These are phyloP conservation scores for Molanna angustata DNA, from an alignment of 2,888 invertebrate genomes.

Conservation along the genomic window DNA sequence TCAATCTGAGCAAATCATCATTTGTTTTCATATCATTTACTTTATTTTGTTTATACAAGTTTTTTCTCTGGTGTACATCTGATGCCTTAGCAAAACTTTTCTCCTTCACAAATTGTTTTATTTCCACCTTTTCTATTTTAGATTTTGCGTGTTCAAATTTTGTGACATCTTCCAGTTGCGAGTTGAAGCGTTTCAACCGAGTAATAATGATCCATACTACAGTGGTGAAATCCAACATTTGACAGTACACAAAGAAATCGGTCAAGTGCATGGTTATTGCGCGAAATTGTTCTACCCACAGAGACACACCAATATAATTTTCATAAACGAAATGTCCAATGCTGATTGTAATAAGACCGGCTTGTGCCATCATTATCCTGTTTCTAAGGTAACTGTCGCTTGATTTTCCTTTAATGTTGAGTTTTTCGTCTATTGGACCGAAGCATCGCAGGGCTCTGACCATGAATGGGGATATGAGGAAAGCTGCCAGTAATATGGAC, in stretches of 20 bases:
- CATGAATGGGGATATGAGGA: slow-evolving; percentile 23
- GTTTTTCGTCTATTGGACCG: slow-evolving; percentile 17
- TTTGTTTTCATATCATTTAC: slow-evolving; percentile 9
- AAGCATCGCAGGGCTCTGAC: slow-evolving; percentile 21
- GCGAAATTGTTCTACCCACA: slow-evolving; percentile 7
- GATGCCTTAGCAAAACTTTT: neutral
- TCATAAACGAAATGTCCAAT: slow-evolving; percentile 12
- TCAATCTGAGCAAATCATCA: slow-evolving; percentile 15
- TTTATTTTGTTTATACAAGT: neutral
- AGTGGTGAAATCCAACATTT: slow-evolving; percentile 20
- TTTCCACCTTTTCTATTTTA: neutral
- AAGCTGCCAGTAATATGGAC: slow-evolving; percentile 18
- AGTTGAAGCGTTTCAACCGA: slow-evolving; percentile 19
- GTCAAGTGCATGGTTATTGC: slow-evolving; percentile 8
- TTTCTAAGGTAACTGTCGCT: slow-evolving; percentile 16
- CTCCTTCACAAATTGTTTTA: neutral
- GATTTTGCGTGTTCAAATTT: slow-evolving; percentile 4
- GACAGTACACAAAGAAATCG: slow-evolving; percentile 10
- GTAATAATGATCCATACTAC: slow-evolving; percentile 25
- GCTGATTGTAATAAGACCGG: neutral
- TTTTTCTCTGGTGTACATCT: slow-evolving; percentile 3
- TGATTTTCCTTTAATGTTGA: slow-evolving; percentile 12
- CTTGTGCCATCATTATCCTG: slow-evolving; percentile 16
- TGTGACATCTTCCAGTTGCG: slow-evolving; percentile 12
- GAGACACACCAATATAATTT: slow-evolving; percentile 2